phyloP scores from a whole-genome alignment of 2,113 vertebrate species.

The Lamprologus ornatipinnis region DNA sequence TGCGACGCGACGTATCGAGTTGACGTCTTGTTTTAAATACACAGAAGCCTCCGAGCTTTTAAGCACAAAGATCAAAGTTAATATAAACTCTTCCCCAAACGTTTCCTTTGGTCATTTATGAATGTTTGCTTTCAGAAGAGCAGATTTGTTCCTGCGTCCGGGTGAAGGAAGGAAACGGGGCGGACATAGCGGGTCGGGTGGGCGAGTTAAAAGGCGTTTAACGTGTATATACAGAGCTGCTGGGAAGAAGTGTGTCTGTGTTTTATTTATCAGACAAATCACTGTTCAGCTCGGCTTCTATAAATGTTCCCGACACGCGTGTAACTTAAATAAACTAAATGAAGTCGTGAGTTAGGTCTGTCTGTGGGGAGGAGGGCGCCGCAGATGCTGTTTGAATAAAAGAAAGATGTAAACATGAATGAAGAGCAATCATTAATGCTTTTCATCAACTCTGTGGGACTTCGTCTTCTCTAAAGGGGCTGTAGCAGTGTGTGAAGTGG shows the following conservation, averaged over 20 bases:
- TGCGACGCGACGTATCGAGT: neutral
- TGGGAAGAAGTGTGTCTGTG: neutral
- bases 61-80: neutral
- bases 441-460: neutral
- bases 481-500: constrained; percentile 9
- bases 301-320: neutral
- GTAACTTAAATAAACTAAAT: neutral
- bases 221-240: neutral
- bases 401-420: neutral
- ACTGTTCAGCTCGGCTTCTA: neutral
- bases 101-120: neutral
- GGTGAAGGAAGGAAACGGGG: neutral
- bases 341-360: neutral
- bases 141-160: neutral
- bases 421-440: neutral
- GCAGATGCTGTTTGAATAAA: neutral
- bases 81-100: neutral
- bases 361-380: rapidly evolving
- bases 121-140: neutral
- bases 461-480: neutral
- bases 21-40: neutral
- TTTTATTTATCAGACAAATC: neutral
- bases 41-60: neutral
- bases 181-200: neutral
- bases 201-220: neutral